Evolutionary conservation across 2,888 invertebrate genomes (phyloP).

Genomic region (Salticus scenicus): DNA sequence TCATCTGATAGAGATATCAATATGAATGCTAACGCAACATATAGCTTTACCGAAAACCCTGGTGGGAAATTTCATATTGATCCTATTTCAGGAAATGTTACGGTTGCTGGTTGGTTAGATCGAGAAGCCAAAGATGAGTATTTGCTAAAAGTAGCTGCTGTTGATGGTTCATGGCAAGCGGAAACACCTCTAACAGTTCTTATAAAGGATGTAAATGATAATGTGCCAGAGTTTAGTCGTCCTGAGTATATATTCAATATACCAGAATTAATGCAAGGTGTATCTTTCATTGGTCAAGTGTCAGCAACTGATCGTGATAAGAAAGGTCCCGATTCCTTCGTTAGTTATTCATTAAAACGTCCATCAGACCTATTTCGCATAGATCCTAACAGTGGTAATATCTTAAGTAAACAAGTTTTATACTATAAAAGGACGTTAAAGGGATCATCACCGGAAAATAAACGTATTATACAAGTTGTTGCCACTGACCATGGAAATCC

Average conservation of each 20-base stretch:
- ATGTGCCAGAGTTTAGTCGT: slow-evolving; percentile 92
- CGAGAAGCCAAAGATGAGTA: slow-evolving; percentile 94
- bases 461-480: slow-evolving; percentile 89
- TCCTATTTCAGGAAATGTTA: slow-evolving; percentile 91
- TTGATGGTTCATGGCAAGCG: slow-evolving; percentile 92
- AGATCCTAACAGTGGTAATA: slow-evolving; percentile 94
- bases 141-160: slow-evolving; percentile 87
- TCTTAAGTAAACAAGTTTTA: slow-evolving; percentile 87
- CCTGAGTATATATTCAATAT: slow-evolving; percentile 91
- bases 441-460: slow-evolving; percentile 90
- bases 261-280: slow-evolving; percentile 83
- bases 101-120: slow-evolving; percentile 90
- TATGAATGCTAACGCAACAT: slow-evolving; percentile 91
- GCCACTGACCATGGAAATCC: slow-evolving; percentile 97
- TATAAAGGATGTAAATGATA: slow-evolving; percentile 96
- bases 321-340: slow-evolving; percentile 92
- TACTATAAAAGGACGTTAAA: slow-evolving; percentile 81
- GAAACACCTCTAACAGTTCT: slow-evolving; percentile 93
- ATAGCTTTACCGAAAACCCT: slow-evolving; percentile 94
- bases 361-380: slow-evolving; percentile 93
- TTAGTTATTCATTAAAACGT: slow-evolving; percentile 90
- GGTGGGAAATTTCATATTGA: slow-evolving; percentile 93
- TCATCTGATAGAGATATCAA: slow-evolving; percentile 92
- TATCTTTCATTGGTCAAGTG: slow-evolving; percentile 89
- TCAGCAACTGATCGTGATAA: slow-evolving; percentile 92